Base-by-base conservation (phyloP, 2,888 invertebrate genomes). In the Frankliniella intonsa region DNA sequence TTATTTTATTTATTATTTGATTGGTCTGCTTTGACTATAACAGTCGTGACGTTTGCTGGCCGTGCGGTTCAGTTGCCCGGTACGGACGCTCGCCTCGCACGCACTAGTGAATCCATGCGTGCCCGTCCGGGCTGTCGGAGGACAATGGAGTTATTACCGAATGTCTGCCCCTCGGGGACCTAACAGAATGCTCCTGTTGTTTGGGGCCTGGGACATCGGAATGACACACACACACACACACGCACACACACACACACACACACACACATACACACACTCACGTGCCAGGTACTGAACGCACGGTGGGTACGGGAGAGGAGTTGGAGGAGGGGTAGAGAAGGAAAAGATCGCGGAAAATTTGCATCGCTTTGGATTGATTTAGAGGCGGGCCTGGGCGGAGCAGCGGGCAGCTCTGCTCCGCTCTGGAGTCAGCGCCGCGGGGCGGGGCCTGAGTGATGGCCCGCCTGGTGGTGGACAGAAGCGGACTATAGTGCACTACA, bases 361-460 rank as follows among this genome's bases (percentile, higher is more conserved):
- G 69, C 69, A 76, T 76, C 69, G 69, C 69, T 76, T 76, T 76
- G 69, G 69, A 25, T 25, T 76, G 69, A 76, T 76, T 76, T 76
- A 76, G 25, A 76, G 25, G 12, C 69, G 8, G 62, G 17, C 14
- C 10, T 17, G 62, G 62, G 38, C 38, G 38, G 38, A n/a, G 38
- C 38, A 38, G 38, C 38, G 38, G 38, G 38, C 38, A 38, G 38
- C 38, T 38, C 38, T 3, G 38, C 38, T 38, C 38, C 2, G 38
- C 3, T n/a, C n/a, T 3, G 38, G 38, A 38, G 38, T 38, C 38
- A 2, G n/a, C n/a, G n/a, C n/a, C n/a, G n/a, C n/a, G n/a, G n/a
- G n/a, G n/a, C n/a, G n/a, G n/a, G n/a, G n/a, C n/a, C n/a, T n/a
- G n/a, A n/a, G n/a, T n/a, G n/a, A n/a, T n/a, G n/a, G n/a, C n/a